Conservation (phyloP, 2,113 vertebrate species). For the Xenopus tropicalis region DNA sequence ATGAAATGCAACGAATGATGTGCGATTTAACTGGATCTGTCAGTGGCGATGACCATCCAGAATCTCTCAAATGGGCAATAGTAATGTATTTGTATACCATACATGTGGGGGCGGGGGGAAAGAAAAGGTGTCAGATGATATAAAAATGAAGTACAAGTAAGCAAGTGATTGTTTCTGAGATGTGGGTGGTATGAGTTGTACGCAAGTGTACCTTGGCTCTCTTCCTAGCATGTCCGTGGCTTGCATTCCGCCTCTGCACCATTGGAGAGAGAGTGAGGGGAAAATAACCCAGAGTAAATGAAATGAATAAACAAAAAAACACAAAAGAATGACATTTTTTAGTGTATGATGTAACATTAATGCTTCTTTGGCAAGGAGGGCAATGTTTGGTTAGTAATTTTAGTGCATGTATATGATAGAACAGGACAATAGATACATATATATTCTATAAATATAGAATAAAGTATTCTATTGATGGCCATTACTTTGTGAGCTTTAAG, state of each 20-base stretch:
- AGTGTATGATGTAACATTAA: background rate
- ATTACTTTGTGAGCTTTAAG: no score
- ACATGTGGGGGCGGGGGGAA: background rate
- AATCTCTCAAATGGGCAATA: background rate
- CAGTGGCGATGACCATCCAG: background rate
- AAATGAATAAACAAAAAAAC: background rate
- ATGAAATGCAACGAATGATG: background rate
- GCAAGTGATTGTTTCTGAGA: background rate
- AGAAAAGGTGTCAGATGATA: background rate
- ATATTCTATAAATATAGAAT: no score
- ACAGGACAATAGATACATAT: no score
- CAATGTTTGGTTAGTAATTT: no score
- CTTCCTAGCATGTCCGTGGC: constrained; percentile 91
- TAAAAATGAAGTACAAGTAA: constrained; percentile 1
- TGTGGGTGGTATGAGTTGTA: constrained; percentile 21
- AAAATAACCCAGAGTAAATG: constrained; percentile 1
- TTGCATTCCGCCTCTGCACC: constrained; percentile 80
- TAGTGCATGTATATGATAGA: no score
- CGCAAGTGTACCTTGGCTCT: constrained; percentile 86
- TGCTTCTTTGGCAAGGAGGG: no score
- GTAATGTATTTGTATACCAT: background rate
- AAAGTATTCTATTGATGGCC: no score
- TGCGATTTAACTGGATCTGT: background rate
- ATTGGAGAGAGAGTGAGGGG: constrained; percentile 37
- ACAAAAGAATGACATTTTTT: background rate